Conservation (phyloP, 2,797 vertebrate species). For the Neosilurus hyrtlii region DNA sequence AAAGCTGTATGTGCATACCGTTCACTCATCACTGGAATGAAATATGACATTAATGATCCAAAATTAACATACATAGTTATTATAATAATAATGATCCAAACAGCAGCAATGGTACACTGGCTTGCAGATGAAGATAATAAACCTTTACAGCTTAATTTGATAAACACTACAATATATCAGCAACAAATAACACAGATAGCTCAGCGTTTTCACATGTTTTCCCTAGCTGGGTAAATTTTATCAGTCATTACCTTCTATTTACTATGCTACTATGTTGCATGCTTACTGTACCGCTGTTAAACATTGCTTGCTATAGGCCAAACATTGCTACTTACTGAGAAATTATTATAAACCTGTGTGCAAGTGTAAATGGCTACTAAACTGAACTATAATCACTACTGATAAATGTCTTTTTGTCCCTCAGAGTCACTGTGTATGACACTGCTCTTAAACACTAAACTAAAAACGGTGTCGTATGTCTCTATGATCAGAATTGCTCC, state of each 20-base stretch:
- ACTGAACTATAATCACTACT: neutral
- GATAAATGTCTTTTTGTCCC: neutral
- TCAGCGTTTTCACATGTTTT: neutral
- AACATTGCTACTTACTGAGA: neutral
- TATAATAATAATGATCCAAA: neutral
- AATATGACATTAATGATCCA: neutral
- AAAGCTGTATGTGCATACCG: no score
- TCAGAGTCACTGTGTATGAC: neutral
- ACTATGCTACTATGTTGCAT: neutral
- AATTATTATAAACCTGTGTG: neutral
- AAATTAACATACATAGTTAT: no score
- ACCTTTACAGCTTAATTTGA: neutral
- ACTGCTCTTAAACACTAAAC: neutral
- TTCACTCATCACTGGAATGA: neutral
- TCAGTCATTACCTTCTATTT: neutral
- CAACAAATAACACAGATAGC: neutral
- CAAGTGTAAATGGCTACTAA: neutral
- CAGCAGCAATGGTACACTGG: neutral
- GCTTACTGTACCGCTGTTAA: neutral
- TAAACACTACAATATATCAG: neutral
- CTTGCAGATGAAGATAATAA: neutral
- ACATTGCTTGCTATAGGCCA: neutral
- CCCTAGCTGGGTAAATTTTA: neutral
- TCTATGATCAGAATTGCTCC: neutral
- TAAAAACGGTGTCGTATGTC: no score